Evolutionary conservation across 2,888 invertebrate species (phyloP).

Genomic region (Xestia sexstrigata): DNA sequence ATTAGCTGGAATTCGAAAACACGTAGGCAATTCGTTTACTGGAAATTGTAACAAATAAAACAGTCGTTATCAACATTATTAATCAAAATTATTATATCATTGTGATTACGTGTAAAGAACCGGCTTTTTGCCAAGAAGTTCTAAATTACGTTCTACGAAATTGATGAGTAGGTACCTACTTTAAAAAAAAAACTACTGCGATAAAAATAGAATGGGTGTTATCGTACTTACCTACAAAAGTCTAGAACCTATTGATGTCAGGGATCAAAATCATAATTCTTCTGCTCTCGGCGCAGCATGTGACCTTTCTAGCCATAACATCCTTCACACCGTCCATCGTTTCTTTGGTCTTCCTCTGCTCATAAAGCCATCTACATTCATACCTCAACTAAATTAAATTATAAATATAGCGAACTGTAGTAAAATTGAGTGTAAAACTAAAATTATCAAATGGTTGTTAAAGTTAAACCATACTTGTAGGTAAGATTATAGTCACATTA

Average conservation of each 20-base stretch:
- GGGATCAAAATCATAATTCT: not conserved
- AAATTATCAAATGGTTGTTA: too few relatives aligned
- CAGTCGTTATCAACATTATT: conserved; percentile 13
- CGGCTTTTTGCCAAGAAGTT: conserved; percentile 8
- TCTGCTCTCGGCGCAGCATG: too few relatives aligned
- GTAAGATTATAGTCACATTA: too few relatives aligned
- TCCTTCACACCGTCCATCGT: too few relatives aligned
- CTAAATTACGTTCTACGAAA: not conserved
- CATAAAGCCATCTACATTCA: too few relatives aligned
- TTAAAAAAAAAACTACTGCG: not conserved
- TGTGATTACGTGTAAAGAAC: conserved; percentile 22
- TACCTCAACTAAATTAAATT: too few relatives aligned
- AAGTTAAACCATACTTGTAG: too few relatives aligned
- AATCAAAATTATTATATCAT: conserved; percentile 23
- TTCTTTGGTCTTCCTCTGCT: too few relatives aligned
- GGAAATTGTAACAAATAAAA: conserved; percentile 12
- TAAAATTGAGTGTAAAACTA: too few relatives aligned
- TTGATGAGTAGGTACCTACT: too few relatives aligned
- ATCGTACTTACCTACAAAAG: not conserved
- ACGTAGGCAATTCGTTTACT: not conserved
- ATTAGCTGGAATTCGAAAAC: not conserved
- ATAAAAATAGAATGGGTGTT: not conserved
- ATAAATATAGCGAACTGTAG: too few relatives aligned
- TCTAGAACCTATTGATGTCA: not conserved
- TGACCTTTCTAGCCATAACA: too few relatives aligned